Base-by-base conservation (phyloP, 2,888 invertebrate genomes). In the Torymus texanus region DNA sequence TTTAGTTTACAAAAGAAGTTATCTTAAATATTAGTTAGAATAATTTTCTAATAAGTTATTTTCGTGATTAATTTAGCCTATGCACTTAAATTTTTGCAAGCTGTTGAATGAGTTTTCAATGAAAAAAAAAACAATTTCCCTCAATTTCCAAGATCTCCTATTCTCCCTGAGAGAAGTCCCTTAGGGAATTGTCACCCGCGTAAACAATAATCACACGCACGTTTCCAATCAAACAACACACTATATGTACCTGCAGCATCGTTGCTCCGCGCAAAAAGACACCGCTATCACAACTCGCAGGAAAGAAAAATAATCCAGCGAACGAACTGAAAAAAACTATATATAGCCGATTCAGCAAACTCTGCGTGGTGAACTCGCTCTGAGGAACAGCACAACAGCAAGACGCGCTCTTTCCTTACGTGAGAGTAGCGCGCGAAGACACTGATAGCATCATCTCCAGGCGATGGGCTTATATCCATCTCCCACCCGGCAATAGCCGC, bases 361-460 rank as follows among this genome's bases (percentile, higher is more conserved):
- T 41, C 41, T 41, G 41, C 41, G 0, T 41, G 1, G 8, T 41
- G 1, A 41, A 65, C n/a, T 58, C 18, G 13, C 51, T 62, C 61
- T 14, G 58, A 50, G 13, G 56, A 21, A 56, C n/a, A 61, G 58
- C 51, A 62, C 14, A 41, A 63, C 16, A 61, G 66, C 62, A 56
- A 76, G 51, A 71, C 76, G 70, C 14, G 73, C 67, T 72, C 41
- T 41, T 41, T 82, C 81, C 82, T 68, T 81, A 85, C 84, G 85
- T 85, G 86, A 86, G 87, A 87, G 85, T 84, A 76, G 81, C 84
- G 83, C 88, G 87, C 87, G 86, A 87, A 88, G 87, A 88, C 87
- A 90, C 90, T 90, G 89, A 89, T 90, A 87, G 88, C 87, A 87
- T 89, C 88, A 90, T 88, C 86, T 88, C 86, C 84, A 83, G 84